These are phyloP conservation scores for Calephelis nemesis DNA, from an alignment of 1,140 invertebrate genomes.

Conservation along the genomic window DNA sequence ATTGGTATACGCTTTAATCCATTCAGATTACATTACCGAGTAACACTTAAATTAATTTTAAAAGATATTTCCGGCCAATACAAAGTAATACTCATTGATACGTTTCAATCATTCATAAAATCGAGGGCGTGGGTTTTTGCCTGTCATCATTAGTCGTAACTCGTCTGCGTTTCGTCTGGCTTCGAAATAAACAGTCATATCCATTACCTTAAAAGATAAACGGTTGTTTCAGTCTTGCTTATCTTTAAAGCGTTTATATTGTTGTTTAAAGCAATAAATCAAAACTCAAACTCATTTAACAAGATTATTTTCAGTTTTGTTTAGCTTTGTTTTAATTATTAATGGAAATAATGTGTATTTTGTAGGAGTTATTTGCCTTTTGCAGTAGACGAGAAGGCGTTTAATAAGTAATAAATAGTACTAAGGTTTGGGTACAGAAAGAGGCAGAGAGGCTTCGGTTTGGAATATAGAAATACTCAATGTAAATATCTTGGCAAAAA, in stretches of 20 bases:
- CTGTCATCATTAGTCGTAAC: slow-evolving; percentile 3
- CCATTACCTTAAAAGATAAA: slow-evolving; percentile 15
- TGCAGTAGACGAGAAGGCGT: no score
- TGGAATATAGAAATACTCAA: no score
- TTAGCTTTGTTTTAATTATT: no score
- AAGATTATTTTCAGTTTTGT: background rate
- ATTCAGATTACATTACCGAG: background rate
- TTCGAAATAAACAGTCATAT: slow-evolving; percentile 2
- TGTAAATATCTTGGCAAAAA: no score
- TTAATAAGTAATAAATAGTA: no score
- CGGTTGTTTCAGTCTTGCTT: slow-evolving; percentile 6
- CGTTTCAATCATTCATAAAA: slow-evolving; percentile 7
- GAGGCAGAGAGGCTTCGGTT: no score
- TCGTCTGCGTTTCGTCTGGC: slow-evolving; percentile 8
- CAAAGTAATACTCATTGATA: slow-evolving; percentile 6
- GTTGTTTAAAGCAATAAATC: slow-evolving; percentile 6
- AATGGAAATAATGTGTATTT: no score
- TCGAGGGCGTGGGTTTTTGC: slow-evolving; percentile 11
- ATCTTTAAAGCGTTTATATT: background rate
- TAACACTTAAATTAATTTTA: background rate
- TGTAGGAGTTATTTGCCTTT: no score
- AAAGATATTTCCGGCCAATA: background rate
- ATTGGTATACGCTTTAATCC: background rate
- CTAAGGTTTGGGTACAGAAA: no score
- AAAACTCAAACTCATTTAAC: background rate